These are phyloP conservation scores for Odontocerum albicorne DNA, from an alignment of 2,888 invertebrate species.

Conservation along the genomic window DNA sequence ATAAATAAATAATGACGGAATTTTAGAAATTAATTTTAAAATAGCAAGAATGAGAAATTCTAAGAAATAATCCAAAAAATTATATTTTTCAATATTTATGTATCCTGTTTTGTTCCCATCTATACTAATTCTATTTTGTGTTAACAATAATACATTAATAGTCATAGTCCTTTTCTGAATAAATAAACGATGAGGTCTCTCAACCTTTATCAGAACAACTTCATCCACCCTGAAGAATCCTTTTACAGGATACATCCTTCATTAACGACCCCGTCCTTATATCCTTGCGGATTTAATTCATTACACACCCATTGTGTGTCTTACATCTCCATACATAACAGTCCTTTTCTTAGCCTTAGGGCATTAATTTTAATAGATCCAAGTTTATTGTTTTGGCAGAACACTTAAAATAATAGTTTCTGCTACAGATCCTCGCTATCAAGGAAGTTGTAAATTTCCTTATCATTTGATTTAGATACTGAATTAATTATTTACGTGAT, in stretches of 20 bases:
- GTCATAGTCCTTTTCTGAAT: too few relatives aligned
- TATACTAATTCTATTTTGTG: too few relatives aligned
- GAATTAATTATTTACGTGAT: conserved; percentile 22
- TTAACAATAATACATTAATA: too few relatives aligned
- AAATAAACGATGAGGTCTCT: too few relatives aligned
- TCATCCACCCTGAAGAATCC: background rate
- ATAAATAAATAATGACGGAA: too few relatives aligned
- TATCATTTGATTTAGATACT: conserved; percentile 25
- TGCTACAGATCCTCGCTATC: conserved; percentile 4
- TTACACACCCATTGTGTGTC: conserved; percentile 10
- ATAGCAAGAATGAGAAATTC: too few relatives aligned
- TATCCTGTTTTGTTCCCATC: too few relatives aligned
- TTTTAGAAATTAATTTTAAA: too few relatives aligned
- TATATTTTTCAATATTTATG: too few relatives aligned
- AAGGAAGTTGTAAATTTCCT: conserved; percentile 26
- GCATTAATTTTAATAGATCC: conserved; percentile 35
- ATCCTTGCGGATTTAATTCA: conserved; percentile 21
- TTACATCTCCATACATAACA: conserved; percentile 8
- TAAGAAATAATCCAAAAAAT: too few relatives aligned
- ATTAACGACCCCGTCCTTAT: conserved; percentile 9
- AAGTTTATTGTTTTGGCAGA: conserved; percentile 34
- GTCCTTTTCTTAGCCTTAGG: conserved; percentile 9
- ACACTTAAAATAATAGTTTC: conserved; percentile 33
- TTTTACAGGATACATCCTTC: background rate
- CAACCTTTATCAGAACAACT: too few relatives aligned